Base-by-base conservation (phyloP, 2,888 invertebrate species). In the Sussaba pulchella region DNA sequence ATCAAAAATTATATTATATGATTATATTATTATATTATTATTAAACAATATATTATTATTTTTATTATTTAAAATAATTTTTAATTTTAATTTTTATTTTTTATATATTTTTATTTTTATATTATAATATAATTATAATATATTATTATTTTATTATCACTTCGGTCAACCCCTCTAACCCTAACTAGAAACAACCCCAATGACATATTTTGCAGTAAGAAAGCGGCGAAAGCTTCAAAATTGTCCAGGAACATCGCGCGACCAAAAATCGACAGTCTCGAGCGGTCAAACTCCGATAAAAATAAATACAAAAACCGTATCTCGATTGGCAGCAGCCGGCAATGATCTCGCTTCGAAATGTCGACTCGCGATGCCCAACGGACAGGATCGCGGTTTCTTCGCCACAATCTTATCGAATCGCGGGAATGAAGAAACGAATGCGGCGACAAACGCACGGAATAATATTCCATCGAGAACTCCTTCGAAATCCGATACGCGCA, bases 161-260 rank as follows among this genome's bases (percentile, higher is more conserved):
- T n/a, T n/a, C n/a, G n/a, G n/a, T n/a, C n/a, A n/a, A n/a, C n/a
- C n/a, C n/a, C n/a, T n/a, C n/a, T 1, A 9, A 31, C 61, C 36
- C 10, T n/a, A 47, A 17, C 12, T 6, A 31, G 12, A 2, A 14
- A 1, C n/a, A n/a, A n/a, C n/a, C n/a, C n/a, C n/a, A n/a, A n/a
- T n/a, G n/a, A 19, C 26, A 36, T 17, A 50, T 57, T 59, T 41
- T 43, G n/a, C 36, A 80, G 80, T 70, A 9, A 76, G 73, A 77
- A 61, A 59, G 57, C 64, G 39, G 39, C 63, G 57, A 59, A 76
- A 41, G 41, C 47, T 64, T n/a, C 64, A 52, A 9, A 81, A 81
- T 12, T 73, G 70, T 70, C 64, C 81, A 6, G 78, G 73, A 26
- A 73, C 78, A n/a, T 78, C 81, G 66, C 70, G 52, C 24, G n/a